These are phyloP conservation scores for Illadopsis cleaveri DNA, from an alignment of 2,113 vertebrate genomes.

Conservation along the genomic window DNA sequence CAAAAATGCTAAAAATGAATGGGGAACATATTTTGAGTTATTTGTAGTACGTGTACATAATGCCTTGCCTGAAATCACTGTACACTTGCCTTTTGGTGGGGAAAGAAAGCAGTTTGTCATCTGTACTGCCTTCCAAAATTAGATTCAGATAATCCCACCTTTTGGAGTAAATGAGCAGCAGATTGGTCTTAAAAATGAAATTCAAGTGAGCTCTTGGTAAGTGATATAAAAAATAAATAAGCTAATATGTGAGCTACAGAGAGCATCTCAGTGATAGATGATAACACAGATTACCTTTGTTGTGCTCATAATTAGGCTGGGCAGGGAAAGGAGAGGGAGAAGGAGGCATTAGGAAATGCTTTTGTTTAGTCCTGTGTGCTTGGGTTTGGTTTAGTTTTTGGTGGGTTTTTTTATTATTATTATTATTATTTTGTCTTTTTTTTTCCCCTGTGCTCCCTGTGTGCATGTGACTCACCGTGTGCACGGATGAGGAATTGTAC, in stretches of 20 bases:
- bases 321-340: constrained; percentile 6
- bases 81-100: neutral
- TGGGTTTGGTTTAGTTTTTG: neutral
- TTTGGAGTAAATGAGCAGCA: constrained; percentile 61
- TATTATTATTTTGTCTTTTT: neutral
- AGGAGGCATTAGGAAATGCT: neutral
- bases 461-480: neutral
- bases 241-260: constrained; percentile 15
- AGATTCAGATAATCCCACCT: constrained; percentile 53
- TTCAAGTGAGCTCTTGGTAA: constrained; percentile 13
- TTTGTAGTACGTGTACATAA: neutral
- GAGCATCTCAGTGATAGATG: constrained; percentile 33
- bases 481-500: neutral
- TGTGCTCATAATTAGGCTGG: neutral
- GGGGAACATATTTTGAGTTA: constrained; percentile 19
- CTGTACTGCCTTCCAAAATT: constrained; percentile 51
- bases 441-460: neutral
- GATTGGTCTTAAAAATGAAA: constrained; percentile 55
- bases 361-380: neutral
- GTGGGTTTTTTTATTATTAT: neutral
- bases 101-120: constrained; percentile 40
- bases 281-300: constrained; percentile 22
- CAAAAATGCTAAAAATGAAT: neutral
- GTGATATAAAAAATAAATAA: constrained; percentile 50
- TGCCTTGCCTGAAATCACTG: neutral